phyloP scores from a whole-genome alignment of 1,140 invertebrate species.

The Olivierus martensii region DNA sequence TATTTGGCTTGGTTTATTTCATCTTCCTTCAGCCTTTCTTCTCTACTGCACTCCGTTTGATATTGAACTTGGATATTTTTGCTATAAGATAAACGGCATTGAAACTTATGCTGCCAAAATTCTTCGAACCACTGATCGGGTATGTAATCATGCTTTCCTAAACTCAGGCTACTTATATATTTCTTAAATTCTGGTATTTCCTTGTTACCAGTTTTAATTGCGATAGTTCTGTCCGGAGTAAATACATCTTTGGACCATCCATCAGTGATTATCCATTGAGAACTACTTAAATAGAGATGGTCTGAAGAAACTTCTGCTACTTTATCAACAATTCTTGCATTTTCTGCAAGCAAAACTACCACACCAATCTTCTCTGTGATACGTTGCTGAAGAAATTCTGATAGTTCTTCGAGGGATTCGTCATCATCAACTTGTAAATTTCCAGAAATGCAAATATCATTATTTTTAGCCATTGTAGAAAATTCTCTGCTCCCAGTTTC shows the following conservation, averaged over 20 bases:
- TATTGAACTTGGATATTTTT: slow-evolving; percentile 21
- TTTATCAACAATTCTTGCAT: not conserved
- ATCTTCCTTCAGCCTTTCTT: slow-evolving; percentile 12
- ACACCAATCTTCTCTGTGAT: slow-evolving; percentile 4
- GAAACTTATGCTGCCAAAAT: slow-evolving; percentile 31
- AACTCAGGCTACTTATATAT: slow-evolving; percentile 29
- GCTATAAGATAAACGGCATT: slow-evolving; percentile 28
- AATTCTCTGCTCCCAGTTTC: slow-evolving; percentile 3
- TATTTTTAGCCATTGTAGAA: slow-evolving; percentile 8
- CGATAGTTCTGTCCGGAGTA: slow-evolving; percentile 19
- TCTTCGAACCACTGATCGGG: slow-evolving; percentile 35
- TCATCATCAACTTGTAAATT: slow-evolving; percentile 7
- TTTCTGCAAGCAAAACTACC: slow-evolving; percentile 12
- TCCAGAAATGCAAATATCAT: slow-evolving; percentile 7
- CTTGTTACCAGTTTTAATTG: slow-evolving; percentile 28
- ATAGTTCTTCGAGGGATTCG: not conserved
- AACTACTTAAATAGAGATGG: not conserved
- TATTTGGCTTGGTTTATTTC: slow-evolving; percentile 25
- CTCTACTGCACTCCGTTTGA: slow-evolving; percentile 5
- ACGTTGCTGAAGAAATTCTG: slow-evolving; percentile 3
- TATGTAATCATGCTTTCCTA: slow-evolving; percentile 27
- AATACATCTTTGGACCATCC: slow-evolving; percentile 9
- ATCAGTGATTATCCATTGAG: slow-evolving; percentile 14
- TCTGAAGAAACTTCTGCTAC: slow-evolving; percentile 9
- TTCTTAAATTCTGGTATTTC: slow-evolving; percentile 30